phyloP scores from a whole-genome alignment of 92 coral and sea anemone genomes.

The Micromussa lordhowensis region DNA sequence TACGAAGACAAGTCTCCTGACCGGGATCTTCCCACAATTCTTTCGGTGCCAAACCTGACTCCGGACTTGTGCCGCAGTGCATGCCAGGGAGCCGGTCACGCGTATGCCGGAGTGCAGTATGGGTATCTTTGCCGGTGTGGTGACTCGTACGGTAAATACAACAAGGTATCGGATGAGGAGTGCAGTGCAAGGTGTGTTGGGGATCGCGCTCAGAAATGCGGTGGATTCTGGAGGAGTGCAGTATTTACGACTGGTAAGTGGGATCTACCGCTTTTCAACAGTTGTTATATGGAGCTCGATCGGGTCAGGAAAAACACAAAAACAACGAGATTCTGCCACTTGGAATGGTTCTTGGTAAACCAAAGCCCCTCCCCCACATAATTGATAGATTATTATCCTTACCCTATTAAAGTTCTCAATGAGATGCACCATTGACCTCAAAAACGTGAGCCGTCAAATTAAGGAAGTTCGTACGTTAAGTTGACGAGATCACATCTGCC shows the following conservation, averaged over 20 bases:
- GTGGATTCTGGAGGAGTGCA: conserved; percentile 92
- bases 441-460: no score
- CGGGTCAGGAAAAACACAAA: no score
- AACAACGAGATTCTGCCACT: no score
- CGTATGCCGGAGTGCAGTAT: conserved; percentile 97
- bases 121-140: conserved; percentile 99
- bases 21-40: conserved; percentile 80
- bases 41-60: conserved; percentile 85
- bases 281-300: no score
- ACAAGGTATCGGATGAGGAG: conserved; percentile 77
- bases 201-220: conserved; percentile 87
- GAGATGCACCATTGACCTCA: no score
- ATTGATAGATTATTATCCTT: no score
- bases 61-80: conserved; percentile 89
- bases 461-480: no score
- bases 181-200: conserved; percentile 88
- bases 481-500: no score
- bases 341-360: no score
- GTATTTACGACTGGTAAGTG: conserved; percentile 88
- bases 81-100: conserved; percentile 84
- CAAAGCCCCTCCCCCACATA: no score
- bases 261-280: no score
- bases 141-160: conserved; percentile 89
- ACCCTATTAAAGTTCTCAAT: no score
- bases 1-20: conserved; percentile 91